Evolutionary conservation across 2,888 invertebrate species (phyloP).

Genomic region (Automeris io): DNA sequence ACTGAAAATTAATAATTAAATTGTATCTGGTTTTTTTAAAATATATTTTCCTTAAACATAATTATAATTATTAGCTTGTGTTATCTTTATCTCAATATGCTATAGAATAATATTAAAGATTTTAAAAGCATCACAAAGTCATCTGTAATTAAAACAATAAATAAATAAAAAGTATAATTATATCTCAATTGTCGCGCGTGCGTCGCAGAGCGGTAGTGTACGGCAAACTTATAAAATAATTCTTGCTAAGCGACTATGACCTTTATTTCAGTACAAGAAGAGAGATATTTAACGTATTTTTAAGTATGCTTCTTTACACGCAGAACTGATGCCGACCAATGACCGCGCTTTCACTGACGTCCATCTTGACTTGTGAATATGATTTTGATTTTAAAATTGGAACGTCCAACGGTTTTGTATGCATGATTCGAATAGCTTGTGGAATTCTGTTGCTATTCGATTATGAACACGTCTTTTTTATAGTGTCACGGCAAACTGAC

Average conservation of each 20-base stretch:
- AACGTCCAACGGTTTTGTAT: conserved; percentile 37
- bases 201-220: conserved; percentile 57
- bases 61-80: too few species aligned
- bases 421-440: conserved; percentile 20
- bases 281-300: conserved; percentile 2
- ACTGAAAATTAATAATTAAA: too few species aligned
- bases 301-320: conserved; percentile 52
- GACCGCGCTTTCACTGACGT: conserved; percentile 73
- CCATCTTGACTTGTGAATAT: conserved; percentile 47
- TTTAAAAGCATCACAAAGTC: too few species aligned
- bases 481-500: too few species aligned
- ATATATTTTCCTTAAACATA: too few species aligned
- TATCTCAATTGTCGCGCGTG: conserved; percentile 63
- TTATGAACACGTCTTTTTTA: too few species aligned
- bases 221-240: conserved; percentile 28
- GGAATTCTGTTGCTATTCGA: too few species aligned
- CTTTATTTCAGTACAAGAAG: conserved; percentile 15
- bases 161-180: conserved; percentile 48
- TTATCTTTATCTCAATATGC: too few species aligned
- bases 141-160: too few species aligned
- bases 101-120: too few species aligned
- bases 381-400: conserved; percentile 57
- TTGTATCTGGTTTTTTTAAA: too few species aligned
- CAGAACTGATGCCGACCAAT: conserved; percentile 64
- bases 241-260: conserved; percentile 11